Percentiles rank a stretch among this genome's conserved stretches.
Evolutionary conservation across 2,113 vertebrate species (phyloP).

Genomic region (Engraulis encrasicolus): DNA sequence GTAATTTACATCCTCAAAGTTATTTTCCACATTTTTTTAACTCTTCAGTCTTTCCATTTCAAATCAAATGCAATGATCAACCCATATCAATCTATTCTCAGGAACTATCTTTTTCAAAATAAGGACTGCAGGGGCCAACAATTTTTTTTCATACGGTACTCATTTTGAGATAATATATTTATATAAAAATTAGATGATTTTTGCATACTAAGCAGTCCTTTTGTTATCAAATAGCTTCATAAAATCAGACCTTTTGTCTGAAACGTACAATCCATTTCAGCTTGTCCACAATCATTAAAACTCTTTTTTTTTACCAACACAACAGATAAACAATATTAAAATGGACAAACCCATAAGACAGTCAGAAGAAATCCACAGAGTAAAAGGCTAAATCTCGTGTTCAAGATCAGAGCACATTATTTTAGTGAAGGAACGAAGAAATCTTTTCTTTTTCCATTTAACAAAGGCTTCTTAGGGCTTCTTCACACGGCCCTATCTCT

Average conservation of each 20-base stretch:
- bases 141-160: constrained; percentile 1
- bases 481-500: not conserved
- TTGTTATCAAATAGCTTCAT: not conserved
- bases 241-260: constrained; percentile 10
- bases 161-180: not conserved
- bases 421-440: not conserved
- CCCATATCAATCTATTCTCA: not conserved
- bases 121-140: not conserved
- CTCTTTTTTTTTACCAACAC: not conserved
- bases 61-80: constrained; percentile 9
- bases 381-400: constrained; percentile 13
- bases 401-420: constrained; percentile 1
- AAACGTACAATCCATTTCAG: not conserved
- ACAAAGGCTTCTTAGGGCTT: not conserved
- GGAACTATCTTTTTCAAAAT: not conserved
- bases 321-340: not conserved
- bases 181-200: not conserved
- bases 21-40: constrained; percentile 31
- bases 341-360: not conserved
- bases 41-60: not conserved
- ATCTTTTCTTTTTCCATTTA: not conserved
- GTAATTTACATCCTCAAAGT: constrained; percentile 80
- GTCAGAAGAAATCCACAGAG: not conserved
- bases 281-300: constrained; percentile 6
- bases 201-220: constrained; percentile 9